Base-by-base conservation (phyloP, 2,113 vertebrate genomes). In the Halcyon malimbica region DNA sequence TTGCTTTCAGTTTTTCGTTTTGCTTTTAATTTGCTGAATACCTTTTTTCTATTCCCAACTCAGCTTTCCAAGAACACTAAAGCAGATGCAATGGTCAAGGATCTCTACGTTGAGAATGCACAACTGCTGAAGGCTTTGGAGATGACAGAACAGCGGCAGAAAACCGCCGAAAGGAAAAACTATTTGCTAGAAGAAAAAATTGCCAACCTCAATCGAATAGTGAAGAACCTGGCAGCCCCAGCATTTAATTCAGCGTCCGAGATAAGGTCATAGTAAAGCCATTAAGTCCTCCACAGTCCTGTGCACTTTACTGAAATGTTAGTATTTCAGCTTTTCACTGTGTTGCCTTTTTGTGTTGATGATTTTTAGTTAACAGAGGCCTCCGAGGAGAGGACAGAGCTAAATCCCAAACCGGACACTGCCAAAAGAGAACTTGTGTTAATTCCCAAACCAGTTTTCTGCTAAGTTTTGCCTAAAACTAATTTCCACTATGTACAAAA, bases 161-260 rank as follows among this genome's bases (percentile, higher is more conserved):
- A 98, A 89, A 98, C 98, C 1, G 95, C 98, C 0, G 99, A 99
- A 94, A 99, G 99, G 98, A 99, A 98, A 86, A 99, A 99, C 98
- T 99, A 98, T 95, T 97, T 99, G 16, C 97, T 99, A 63, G 99
- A 99, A 33, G 99, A 99, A 95, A 99, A 99, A 95, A 99, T 99
- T 89, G 98, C 98, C 82, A 99, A 98, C 95, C 99, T 99, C 39
- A 99, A 98, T 92, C 98, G 98, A n/a, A 99, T 99, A 5, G 98
- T 99, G 59, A 98, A 98, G 80, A 99, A 98, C 71, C 96, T 99
- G 69, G 98, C 98, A 33, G 98, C 99, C 1, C 97, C 98, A 0
- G 95, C 98, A 0, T 76, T 98, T 53, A 88, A 94, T 33, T 90
- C 98, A 7, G 96, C 95, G 33, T 44, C 98, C 5, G 97, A 98